Conservation (phyloP, 2,797 vertebrate genomes). For the Labroides dimidiatus region DNA sequence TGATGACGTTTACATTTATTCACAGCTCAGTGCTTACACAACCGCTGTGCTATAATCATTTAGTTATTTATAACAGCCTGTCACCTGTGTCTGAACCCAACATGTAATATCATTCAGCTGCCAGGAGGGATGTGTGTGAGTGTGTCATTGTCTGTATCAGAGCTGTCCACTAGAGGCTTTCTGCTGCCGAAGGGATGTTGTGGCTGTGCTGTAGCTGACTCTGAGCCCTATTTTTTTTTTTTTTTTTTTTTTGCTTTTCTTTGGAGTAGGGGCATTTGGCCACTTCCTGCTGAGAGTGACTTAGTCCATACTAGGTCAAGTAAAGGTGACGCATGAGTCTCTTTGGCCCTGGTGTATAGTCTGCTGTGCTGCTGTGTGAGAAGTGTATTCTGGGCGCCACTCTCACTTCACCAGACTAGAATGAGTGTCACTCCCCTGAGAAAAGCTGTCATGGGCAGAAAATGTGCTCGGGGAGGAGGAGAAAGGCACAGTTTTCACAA, state of each 20-base stretch:
- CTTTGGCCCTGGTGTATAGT: conserved; percentile 61
- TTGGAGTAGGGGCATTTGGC: conserved; percentile 23
- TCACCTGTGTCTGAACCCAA: conserved; percentile 45
- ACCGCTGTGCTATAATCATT: conserved; percentile 13
- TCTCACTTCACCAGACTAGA: conserved; percentile 82
- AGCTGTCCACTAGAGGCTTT: conserved; percentile 32
- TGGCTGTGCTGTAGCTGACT: conserved; percentile 17
- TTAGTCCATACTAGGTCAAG: conserved; percentile 83
- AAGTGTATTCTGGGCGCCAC: conserved; percentile 80
- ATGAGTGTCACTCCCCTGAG: conserved; percentile 87
- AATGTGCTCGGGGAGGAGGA: conserved; percentile 62
- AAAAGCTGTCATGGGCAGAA: conserved; percentile 83
- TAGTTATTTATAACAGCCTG: conserved; percentile 29
- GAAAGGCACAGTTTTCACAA: conserved; percentile 31
- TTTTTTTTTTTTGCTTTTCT: too few species aligned
- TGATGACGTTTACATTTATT: conserved; percentile 9
- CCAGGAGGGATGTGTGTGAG: conserved; percentile 27
- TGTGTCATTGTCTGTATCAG: conserved; percentile 27
- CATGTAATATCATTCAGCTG: conserved; percentile 26
- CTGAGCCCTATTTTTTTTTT: conserved; percentile 59
- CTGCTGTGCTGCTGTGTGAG: conserved; percentile 62
- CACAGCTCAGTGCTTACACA: conserved; percentile 21
- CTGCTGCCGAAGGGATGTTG: conserved; percentile 22
- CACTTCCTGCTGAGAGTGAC: conserved; percentile 72
- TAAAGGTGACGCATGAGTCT: conserved; percentile 82